phyloP scores from a whole-genome alignment of 2,113 vertebrate genomes.

The Nycticebus coucang region DNA sequence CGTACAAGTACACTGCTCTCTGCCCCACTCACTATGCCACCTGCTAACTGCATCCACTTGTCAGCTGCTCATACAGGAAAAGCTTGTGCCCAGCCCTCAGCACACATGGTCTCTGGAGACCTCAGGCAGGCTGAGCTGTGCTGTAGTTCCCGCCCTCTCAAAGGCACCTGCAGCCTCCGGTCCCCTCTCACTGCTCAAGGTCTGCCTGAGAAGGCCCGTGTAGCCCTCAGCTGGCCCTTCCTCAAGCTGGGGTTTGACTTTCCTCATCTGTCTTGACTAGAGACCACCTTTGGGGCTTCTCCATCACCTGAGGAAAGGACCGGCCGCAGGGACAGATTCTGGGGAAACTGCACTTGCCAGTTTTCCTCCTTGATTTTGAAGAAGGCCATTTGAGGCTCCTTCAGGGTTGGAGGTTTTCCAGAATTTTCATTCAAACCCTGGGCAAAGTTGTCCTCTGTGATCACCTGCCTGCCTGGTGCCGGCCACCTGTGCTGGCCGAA shows the following conservation, averaged over 20 bases:
- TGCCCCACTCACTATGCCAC: rapidly evolving
- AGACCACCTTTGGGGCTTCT: background rate
- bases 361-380: background rate
- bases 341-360: background rate
- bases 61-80: background rate
- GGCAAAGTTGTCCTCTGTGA: background rate
- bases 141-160: background rate
- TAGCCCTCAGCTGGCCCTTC: too few relatives aligned
- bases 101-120: background rate
- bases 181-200: too few relatives aligned
- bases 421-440: background rate
- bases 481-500: background rate
- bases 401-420: background rate
- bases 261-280: background rate
- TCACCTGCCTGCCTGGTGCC: background rate
- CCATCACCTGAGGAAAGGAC: background rate
- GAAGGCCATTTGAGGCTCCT: background rate
- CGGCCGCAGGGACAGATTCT: background rate
- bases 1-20: background rate
- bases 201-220: background rate
- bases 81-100: background rate
- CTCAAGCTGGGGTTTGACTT: background rate
- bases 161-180: background rate
- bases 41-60: background rate
- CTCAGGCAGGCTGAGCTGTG: too few relatives aligned